A percentile compares a stretch with the other conserved stretches of the same genome.
phyloP scores from a whole-genome alignment of 2,888 invertebrate genomes.

The Hybos culiciformis region DNA sequence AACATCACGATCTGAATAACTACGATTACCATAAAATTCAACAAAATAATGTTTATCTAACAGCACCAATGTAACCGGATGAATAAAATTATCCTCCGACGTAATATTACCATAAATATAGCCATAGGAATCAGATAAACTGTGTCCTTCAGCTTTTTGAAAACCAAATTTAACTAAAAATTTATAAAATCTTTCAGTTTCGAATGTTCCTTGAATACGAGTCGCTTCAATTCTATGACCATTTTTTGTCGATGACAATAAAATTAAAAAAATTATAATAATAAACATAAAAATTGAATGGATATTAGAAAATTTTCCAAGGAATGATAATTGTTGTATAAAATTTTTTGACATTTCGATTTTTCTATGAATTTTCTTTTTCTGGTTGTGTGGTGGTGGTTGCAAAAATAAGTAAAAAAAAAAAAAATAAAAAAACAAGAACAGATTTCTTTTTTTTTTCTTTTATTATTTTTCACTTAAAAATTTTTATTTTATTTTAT shows the following conservation, averaged over 20 bases:
- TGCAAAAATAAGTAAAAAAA: too few relatives aligned
- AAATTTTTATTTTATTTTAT: too few relatives aligned
- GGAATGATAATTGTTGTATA: too few relatives aligned
- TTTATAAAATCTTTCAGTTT: constrained; percentile 65
- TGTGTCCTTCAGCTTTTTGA: constrained; percentile 84
- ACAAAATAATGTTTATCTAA: constrained; percentile 78
- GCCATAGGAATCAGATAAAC: constrained; percentile 74
- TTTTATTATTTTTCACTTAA: too few relatives aligned
- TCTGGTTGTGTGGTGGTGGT: too few relatives aligned
- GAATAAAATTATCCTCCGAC: constrained; percentile 48
- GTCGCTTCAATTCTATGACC: constrained; percentile 24
- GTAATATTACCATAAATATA: constrained; percentile 95
- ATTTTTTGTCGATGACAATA: neutral
- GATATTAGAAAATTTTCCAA: too few relatives aligned
- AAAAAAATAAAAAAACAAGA: too few relatives aligned
- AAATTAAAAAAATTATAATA: neutral
- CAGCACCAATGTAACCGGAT: constrained; percentile 72
- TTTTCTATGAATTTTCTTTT: too few relatives aligned
- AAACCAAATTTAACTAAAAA: constrained; percentile 93
- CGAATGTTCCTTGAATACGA: constrained; percentile 51
- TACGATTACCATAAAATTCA: constrained; percentile 75
- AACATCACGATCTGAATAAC: constrained; percentile 46
- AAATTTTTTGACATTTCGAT: too few relatives aligned
- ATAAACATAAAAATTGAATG: too few relatives aligned
- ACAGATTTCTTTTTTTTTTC: too few relatives aligned